phyloP scores from a whole-genome alignment of 1,140 invertebrate genomes.

The Stegodyphus mimosarum region DNA sequence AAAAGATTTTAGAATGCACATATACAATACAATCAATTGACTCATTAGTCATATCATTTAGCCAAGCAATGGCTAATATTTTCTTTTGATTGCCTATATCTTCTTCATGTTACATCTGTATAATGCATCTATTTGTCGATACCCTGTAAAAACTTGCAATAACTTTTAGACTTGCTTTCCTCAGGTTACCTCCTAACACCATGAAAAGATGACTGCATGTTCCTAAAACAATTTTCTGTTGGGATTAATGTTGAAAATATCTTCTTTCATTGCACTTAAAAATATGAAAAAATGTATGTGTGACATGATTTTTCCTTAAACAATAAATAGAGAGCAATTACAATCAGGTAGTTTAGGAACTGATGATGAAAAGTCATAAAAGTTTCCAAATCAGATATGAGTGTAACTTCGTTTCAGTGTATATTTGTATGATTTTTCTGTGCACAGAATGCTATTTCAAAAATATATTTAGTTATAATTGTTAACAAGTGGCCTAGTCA shows the following conservation, averaged over 20 bases:
- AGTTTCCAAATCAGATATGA: no score
- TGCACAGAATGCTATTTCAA: no score
- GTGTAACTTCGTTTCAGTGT: no score
- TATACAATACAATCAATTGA: no score
- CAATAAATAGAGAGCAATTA: constrained; percentile 21
- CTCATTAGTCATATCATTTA: no score
- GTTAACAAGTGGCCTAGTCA: no score
- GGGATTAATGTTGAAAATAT: background rate
- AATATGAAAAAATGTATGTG: background rate
- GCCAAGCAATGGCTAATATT: no score
- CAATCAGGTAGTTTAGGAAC: constrained; percentile 12
- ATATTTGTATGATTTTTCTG: no score
- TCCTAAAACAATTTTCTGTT: background rate
- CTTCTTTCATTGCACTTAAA: background rate
- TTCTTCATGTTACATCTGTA: no score
- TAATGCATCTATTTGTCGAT: background rate
- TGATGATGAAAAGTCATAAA: constrained; percentile 23
- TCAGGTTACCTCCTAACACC: background rate
- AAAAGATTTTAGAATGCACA: no score
- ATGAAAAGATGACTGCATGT: background rate
- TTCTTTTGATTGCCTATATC: no score
- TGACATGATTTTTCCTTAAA: background rate
- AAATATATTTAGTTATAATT: no score
- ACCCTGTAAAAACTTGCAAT: background rate
- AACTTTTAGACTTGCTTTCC: background rate